Evolutionary conservation across 2,888 invertebrate genomes (phyloP).

Genomic region (Yponomeuta cagnagella): DNA sequence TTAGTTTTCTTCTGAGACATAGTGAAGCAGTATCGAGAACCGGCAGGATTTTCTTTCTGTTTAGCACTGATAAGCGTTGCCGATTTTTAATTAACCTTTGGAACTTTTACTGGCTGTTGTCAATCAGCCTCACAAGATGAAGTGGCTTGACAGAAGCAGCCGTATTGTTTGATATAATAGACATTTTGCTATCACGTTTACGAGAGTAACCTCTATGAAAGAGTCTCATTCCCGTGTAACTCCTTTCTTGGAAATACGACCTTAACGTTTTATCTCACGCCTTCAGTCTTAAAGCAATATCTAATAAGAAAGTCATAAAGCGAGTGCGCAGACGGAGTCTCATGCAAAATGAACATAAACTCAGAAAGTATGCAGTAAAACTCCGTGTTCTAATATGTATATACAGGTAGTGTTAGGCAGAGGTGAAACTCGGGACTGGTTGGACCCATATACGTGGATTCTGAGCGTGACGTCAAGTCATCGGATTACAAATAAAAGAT

Average conservation of each 20-base stretch:
- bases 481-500: too few relatives aligned
- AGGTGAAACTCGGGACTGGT: slow-evolving; percentile 29
- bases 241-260: background rate
- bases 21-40: too few relatives aligned
- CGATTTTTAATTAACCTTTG: too few relatives aligned
- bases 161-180: too few relatives aligned
- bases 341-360: slow-evolving; percentile 48
- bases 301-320: slow-evolving; percentile 55
- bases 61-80: too few relatives aligned
- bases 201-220: background rate
- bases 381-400: slow-evolving; percentile 21
- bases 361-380: slow-evolving; percentile 47
- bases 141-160: too few relatives aligned
- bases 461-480: too few relatives aligned
- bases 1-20: background rate
- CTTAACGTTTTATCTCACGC: slow-evolving; percentile 22
- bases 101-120: too few relatives aligned
- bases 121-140: too few relatives aligned
- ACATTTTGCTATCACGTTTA: background rate
- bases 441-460: too few relatives aligned
- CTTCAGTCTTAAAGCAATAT: slow-evolving; percentile 38
- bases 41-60: too few relatives aligned
- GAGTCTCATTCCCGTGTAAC: background rate
- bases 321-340: slow-evolving; percentile 40
- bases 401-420: slow-evolving; percentile 34